phyloP scores from a whole-genome alignment of 2,113 vertebrate species.

The Illadopsis cleaveri region DNA sequence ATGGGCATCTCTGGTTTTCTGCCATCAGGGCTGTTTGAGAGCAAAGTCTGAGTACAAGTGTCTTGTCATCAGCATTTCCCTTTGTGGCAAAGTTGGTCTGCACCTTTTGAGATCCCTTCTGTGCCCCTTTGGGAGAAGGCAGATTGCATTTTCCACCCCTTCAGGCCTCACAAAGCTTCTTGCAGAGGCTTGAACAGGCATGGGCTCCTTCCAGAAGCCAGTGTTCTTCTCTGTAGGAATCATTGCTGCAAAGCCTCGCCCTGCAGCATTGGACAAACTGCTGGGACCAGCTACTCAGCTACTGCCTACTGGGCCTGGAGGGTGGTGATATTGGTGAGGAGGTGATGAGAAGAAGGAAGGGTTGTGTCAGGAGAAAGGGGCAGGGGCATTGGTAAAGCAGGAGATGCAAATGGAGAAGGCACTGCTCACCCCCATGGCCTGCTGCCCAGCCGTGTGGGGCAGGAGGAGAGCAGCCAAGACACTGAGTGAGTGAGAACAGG shows the following conservation, averaged over 20 bases:
- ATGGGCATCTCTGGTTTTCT: background rate
- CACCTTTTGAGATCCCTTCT: background rate
- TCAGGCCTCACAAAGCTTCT: background rate
- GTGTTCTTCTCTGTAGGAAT: background rate
- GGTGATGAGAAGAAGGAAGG: background rate
- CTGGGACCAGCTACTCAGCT: background rate
- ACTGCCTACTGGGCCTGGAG: background rate
- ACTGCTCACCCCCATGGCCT: background rate
- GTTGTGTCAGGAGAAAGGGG: background rate
- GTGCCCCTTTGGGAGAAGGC: background rate
- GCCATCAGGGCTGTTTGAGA: background rate
- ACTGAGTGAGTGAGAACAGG: background rate
- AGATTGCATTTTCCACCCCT: background rate
- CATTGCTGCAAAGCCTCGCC: background rate
- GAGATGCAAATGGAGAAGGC: background rate
- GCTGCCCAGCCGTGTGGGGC: fast-evolving
- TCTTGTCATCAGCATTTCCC: background rate
- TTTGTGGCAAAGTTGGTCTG: background rate
- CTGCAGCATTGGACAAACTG: background rate
- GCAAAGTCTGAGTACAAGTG: background rate
- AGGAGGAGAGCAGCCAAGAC: background rate
- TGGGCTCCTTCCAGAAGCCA: background rate
- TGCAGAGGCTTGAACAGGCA: background rate
- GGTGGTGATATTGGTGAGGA: background rate
- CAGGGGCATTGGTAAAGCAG: background rate